phyloP scores from a whole-genome alignment of 53 echinoderm and acorn worm genomes.

The Holothuria leucospilota region DNA sequence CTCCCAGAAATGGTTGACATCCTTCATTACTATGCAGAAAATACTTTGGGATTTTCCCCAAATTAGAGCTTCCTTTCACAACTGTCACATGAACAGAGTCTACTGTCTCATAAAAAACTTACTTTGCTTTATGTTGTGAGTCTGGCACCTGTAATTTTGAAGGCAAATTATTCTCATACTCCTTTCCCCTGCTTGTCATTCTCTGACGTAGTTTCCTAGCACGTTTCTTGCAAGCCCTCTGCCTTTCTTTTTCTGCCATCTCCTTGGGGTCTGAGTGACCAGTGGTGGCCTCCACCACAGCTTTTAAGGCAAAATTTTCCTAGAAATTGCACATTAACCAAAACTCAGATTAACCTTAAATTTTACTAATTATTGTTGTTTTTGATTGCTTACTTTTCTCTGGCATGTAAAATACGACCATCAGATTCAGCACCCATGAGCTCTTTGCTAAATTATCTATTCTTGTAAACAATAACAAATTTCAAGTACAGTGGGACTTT shows the following conservation, averaged over 20 bases:
- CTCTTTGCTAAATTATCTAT: no score
- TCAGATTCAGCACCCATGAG: no score
- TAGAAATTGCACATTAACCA: conserved; percentile 4
- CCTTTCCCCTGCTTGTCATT: conserved; percentile 92
- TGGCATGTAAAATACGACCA: no score
- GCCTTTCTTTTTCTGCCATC: conserved; percentile 93
- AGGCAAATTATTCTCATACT: conserved; percentile 95
- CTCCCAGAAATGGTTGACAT: no score
- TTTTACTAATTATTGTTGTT: no score
- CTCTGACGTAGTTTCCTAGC: conserved; percentile 92
- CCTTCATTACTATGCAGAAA: no score
- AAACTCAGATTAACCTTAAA: neutral
- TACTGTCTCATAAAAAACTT: conserved; percentile 17
- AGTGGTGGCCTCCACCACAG: conserved; percentile 82
- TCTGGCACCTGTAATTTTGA: conserved; percentile 85
- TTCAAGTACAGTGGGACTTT: no score
- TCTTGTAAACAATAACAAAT: no score
- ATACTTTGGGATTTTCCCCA: no score
- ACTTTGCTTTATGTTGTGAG: conserved; percentile 92
- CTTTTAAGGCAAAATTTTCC: conserved; percentile 89
- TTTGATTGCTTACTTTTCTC: no score
- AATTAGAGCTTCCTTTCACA: no score
- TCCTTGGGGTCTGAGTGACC: conserved; percentile 87
- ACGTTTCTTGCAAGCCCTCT: conserved; percentile 84
- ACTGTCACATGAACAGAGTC: no score